Evolutionary conservation across 1,140 invertebrate species (phyloP), one percentile per base, ranked within the genome.

Genomic region (Aphidius gifuensis): DNA sequence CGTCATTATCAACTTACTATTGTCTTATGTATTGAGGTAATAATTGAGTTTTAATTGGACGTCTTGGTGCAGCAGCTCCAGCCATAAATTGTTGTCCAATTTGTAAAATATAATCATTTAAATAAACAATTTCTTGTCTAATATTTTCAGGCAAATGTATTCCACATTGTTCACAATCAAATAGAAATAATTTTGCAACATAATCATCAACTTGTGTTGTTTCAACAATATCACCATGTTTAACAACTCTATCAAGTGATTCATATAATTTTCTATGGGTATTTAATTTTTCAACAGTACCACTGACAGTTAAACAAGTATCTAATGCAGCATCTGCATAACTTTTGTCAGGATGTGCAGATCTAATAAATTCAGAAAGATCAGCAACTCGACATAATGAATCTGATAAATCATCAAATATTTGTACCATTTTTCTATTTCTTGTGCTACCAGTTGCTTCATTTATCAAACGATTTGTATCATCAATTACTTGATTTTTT

Each of bases 91-190:
- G 85, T 72, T 95, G 93, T 1, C 95, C 94, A 5, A 92, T 76
- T 69, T 80, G 75, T 39, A 90, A 74, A 59, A 92, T 90, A 61
- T 80, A 78, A 75, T 97, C 89, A 77, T 96, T 97, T 1, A 97
- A 80, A 3, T 86, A 80, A 0, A 97, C 94, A 62, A 97, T 94
- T 66, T 85, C 79, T 64, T 86, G 76, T 57, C 94, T 81, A 66
- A 90, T 84, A 5, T 83, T 74, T 67, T 95, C 90, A n/a, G 88
- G 85, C 56, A 99, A 82, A 78, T 98, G 95, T 67, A 98, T 98
- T 6, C 96, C 96, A 81, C 91, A 91, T 78, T 97, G 94, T 77
- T 98, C 95, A 83, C 98, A 98, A 77, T 99, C 96, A 80, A 96
- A 94, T 43, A 97, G 78, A 82, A 98, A 98, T 58, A 99, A 78